Conservation (phyloP, 2,113 vertebrate species). For the Lasiurus borealis region DNA sequence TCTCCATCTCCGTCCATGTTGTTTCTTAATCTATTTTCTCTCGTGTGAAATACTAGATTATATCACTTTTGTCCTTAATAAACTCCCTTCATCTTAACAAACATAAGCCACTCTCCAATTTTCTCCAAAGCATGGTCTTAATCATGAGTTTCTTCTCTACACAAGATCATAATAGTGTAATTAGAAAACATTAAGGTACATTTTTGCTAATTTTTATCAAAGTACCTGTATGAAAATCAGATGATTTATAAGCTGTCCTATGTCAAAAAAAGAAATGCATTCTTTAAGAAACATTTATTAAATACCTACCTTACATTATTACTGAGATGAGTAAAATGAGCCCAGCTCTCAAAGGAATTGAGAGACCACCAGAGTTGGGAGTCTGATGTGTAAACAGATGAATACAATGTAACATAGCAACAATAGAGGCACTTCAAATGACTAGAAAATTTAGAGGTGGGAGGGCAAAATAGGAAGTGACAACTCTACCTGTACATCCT, state of each 20-base stretch:
- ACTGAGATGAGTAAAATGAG: conserved; percentile 15
- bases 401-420: background rate
- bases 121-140: conserved; percentile 32
- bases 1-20: too few relatives aligned
- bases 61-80: conserved; percentile 27
- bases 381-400: background rate
- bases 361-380: background rate
- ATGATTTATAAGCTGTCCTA: conserved; percentile 24
- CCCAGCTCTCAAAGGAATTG: background rate
- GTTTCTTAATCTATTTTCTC: conserved; percentile 15
- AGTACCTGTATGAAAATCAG: conserved; percentile 54
- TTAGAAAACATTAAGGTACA: background rate
- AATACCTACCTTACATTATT: background rate
- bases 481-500: background rate
- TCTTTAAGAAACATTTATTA: conserved; percentile 28
- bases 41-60: background rate
- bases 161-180: background rate
- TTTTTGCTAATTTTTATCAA: conserved; percentile 35
- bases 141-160: conserved; percentile 38
- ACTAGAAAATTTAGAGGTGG: background rate
- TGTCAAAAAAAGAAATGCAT: background rate
- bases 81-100: conserved; percentile 33
- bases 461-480: background rate
- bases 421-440: background rate
- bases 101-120: background rate